Conservation (phyloP, 2,797 vertebrate genomes). For the Hapalemur alaotrensis region DNA sequence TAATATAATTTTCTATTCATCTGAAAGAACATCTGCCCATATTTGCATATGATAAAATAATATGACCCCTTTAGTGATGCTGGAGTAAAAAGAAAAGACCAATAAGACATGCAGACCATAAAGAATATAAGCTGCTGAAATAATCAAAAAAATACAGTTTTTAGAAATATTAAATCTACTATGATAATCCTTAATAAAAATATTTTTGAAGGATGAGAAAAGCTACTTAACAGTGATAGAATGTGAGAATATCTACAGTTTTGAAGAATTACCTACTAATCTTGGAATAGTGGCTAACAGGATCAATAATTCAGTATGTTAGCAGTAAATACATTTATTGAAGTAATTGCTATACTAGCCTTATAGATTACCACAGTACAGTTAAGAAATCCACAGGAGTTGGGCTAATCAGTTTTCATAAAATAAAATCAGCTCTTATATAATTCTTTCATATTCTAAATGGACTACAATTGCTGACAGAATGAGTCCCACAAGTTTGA, state of each 20-base stretch:
- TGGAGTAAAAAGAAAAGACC: slow-evolving; percentile 2
- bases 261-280: slow-evolving; percentile 83
- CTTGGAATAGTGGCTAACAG: slow-evolving; percentile 82
- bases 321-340: slow-evolving; percentile 83
- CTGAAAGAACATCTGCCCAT: background rate
- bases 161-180: slow-evolving; percentile 1
- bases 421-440: slow-evolving; percentile 80
- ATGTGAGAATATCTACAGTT: slow-evolving; percentile 72
- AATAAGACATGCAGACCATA: background rate
- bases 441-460: slow-evolving; percentile 75
- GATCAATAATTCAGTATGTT: slow-evolving; percentile 84
- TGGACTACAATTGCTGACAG: slow-evolving; percentile 51
- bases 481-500: background rate
- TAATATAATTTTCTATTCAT: background rate
- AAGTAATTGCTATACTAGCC: slow-evolving; percentile 83
- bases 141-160: background rate
- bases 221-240: slow-evolving; percentile 77
- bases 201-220: slow-evolving; percentile 48
- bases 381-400: slow-evolving; percentile 80
- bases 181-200: slow-evolving; percentile 4
- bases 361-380: slow-evolving; percentile 77
- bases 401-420: slow-evolving; percentile 82
- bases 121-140: background rate
- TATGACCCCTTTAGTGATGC: background rate
- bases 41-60: background rate